Base-by-base conservation (phyloP, 2,797 vertebrate species). In the Loris lydekkerianus region DNA sequence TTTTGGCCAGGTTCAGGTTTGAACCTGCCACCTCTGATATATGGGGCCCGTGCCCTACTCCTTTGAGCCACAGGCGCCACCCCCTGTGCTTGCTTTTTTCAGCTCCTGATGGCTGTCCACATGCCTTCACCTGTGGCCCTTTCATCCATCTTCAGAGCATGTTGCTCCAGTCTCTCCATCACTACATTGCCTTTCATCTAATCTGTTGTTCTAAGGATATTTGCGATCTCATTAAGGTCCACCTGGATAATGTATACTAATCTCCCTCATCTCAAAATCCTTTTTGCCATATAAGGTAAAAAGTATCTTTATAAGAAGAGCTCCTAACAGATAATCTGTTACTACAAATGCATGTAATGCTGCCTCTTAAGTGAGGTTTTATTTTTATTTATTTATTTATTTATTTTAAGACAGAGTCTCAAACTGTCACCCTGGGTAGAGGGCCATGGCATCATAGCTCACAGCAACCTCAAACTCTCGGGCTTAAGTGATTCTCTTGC, bases 281-380 rank as follows among this genome's bases (percentile, higher is more conserved):
- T 29, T 89, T 85, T 40, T 67, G 31, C 88, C 23, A 3, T 7
- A 0, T 69, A 43, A 63, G 49, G 46, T 78, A 49, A 82, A 87
- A 53, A 80, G 49, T 17, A 10, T 91, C 73, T 84, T 43, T 63
- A 37, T 15, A 85, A 56, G 31, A 27, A 61, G 61, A 65, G 3
- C 46, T 76, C 81, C 34, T 58, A 58, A 46, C 49, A 91, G 60
- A 14, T 56, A 43, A 80, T 61, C 13, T 34, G 17, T 56, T n/a
- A 60, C 25, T 8, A 9, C 40, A 70, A 53, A 31, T 15, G 2
- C 31, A 27, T 0, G 8, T 17, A 7, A 78, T 78, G 49, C 25
- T 73, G 37, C n/a, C 20, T n/a, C 76, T 78, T 77, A 78, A 94
- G 61, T 23, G 83, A 67, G 18, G 31, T 78, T 86, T 92, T 86